Conservation (phyloP, 2,888 invertebrate species). For the Papilio demoleus region DNA sequence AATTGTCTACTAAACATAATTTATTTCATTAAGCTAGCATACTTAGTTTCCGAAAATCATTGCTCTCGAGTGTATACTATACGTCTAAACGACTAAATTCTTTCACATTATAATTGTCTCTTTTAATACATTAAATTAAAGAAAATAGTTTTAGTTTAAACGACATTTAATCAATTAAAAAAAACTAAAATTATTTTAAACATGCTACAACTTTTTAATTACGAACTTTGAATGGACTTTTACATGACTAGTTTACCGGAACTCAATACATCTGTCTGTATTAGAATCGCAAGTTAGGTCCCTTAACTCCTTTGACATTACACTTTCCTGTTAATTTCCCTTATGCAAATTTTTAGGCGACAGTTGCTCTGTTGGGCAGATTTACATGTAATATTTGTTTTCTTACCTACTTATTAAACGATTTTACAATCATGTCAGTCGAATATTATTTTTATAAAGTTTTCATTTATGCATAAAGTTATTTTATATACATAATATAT, state of each 20-base stretch:
- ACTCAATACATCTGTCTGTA: conserved; percentile 31
- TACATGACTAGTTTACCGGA: conserved; percentile 9
- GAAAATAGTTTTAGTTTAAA: no score
- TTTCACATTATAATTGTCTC: no score
- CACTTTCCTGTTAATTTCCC: conserved; percentile 61
- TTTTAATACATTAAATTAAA: no score
- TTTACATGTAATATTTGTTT: conserved; percentile 31
- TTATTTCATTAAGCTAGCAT: no score
- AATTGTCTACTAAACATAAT: no score
- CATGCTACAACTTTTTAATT: background rate
- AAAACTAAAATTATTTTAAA: no score
- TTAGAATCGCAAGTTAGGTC: conserved; percentile 35
- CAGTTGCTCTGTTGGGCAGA: conserved; percentile 38
- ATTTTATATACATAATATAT: no score
- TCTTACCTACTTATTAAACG: background rate
- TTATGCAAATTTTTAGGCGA: conserved; percentile 47
- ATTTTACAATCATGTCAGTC: background rate
- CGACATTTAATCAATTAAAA: no score
- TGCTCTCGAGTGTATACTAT: no score
- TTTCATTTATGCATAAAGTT: no score
- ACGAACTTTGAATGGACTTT: background rate
- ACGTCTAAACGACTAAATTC: no score
- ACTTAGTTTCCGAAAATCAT: no score
- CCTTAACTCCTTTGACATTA: conserved; percentile 38
- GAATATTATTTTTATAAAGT: background rate